Evolutionary conservation across 1,140 invertebrate species (phyloP).

Genomic region (Rhopalosiphum maidis): DNA sequence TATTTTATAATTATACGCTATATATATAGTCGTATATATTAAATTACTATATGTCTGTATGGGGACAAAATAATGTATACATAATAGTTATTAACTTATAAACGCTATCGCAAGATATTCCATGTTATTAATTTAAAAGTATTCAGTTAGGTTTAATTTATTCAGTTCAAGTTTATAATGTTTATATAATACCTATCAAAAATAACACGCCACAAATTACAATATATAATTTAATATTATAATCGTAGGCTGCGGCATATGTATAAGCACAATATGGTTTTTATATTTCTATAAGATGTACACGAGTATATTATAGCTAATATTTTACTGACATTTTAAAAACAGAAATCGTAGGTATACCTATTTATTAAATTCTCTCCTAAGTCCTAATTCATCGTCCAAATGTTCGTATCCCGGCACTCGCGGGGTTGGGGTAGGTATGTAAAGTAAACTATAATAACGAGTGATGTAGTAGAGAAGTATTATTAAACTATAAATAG

Average conservation of each 20-base stretch:
- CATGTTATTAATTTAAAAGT: background rate
- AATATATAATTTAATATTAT: background rate
- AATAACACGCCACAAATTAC: background rate
- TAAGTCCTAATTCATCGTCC: background rate
- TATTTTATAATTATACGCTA: background rate
- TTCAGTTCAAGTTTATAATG: background rate
- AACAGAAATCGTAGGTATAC: background rate
- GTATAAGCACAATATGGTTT: too few species aligned
- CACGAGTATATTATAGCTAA: background rate
- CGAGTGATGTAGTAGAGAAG: background rate
- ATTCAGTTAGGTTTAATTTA: background rate
- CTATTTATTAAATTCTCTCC: background rate
- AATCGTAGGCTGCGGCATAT: background rate
- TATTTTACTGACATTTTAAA: background rate
- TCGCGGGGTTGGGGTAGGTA: background rate
- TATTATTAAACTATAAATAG: background rate
- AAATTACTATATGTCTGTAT: background rate
- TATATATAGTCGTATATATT: background rate
- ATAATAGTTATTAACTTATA: background rate
- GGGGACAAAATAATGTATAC: background rate
- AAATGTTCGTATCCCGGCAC: background rate
- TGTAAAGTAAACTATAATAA: background rate
- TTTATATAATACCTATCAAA: background rate
- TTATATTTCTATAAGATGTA: background rate
- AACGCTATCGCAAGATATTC: background rate